These are phyloP conservation scores for Lucilia cuprina DNA, from an alignment of 1,140 invertebrate genomes.

Conservation along the genomic window DNA sequence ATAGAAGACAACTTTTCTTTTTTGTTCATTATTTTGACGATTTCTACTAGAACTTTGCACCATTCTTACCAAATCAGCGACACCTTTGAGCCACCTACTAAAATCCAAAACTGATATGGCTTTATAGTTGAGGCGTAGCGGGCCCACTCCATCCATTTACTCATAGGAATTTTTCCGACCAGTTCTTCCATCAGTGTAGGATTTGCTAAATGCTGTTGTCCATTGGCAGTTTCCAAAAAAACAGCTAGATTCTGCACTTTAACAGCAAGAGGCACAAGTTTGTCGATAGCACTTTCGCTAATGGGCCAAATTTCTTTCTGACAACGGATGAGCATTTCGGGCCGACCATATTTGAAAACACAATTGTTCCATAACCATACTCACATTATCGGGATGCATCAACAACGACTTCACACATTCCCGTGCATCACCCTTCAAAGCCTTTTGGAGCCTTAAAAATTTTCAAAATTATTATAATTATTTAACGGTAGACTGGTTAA, in stretches of 20 bases:
- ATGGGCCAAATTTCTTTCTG: conserved; percentile 20
- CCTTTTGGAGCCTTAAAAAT: conserved; percentile 14
- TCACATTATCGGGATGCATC: conserved; percentile 22
- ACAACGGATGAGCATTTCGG: conserved; percentile 7
- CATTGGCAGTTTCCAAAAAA: conserved; percentile 12
- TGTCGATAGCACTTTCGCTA: neutral
- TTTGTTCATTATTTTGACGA: neutral
- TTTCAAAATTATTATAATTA: conserved; percentile 30
- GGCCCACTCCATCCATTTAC: neutral
- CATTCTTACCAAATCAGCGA: too few relatives aligned
- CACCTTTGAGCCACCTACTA: too few relatives aligned
- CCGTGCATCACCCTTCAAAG: neutral
- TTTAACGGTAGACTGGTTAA: neutral
- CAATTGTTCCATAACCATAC: conserved; percentile 13
- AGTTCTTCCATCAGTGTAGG: conserved; percentile 34
- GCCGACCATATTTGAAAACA: neutral
- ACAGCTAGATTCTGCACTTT: conserved; percentile 13
- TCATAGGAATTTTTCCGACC: neutral
- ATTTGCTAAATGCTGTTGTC: too few relatives aligned
- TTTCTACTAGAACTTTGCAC: neutral
- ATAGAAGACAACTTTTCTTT: neutral
- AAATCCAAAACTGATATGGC: too few relatives aligned
- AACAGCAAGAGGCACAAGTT: conserved; percentile 11
- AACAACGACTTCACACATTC: neutral
- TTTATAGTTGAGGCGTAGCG: too few relatives aligned